Evolutionary conservation across 2,797 vertebrate species (phyloP), one percentile per base, ranked within the genome.

Genomic region (Helarctos malayanus): DNA sequence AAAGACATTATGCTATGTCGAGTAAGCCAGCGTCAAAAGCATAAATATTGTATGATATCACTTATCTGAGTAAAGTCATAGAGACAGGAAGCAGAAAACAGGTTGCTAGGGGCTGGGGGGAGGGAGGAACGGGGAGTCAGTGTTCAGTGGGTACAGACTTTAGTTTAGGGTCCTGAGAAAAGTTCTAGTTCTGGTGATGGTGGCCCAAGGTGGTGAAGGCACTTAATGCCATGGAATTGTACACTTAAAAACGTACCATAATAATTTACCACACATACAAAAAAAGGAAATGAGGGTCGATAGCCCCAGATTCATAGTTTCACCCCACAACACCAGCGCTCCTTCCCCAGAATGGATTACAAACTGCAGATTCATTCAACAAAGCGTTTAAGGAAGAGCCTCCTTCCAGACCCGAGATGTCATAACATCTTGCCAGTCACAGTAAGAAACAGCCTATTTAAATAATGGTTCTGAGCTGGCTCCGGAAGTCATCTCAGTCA

Each of bases 401-500:
- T 90, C 49, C 68, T 71, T 65, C 41, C n/a, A 45, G 57, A 35
- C 54, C 63, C 61, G 61, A 85, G 91, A 38, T 59, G 71, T 59
- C 7, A 4, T 35, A 91, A 76, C 32, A 41, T 56, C 89, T 78
- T 69, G 83, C 78, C 68, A 90, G 61, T 57, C 54, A 63, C 85
- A 89, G 63, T 61, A 56, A 89, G 79, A 93, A 95, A 85, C 32
- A 38, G n/a, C 13, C 35, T 47, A 89, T 75, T 91, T 81, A 78
- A 86, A 73, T n/a, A 78, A 41, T 49, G 27, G 15, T 73, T 78
- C 73, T 1, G 47, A 81, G 13, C 63, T 21, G 27, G 45, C 45
- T 73, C 11, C 5, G 49, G 73, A 76, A 38, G 79, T 45, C n/a
- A 80, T 79, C 79, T 90, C 76, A 78, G 59, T 89, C 54, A 83